These are phyloP conservation scores for Coluber constrictor DNA, from an alignment of 2,797 vertebrate species.

Conservation along the genomic window DNA sequence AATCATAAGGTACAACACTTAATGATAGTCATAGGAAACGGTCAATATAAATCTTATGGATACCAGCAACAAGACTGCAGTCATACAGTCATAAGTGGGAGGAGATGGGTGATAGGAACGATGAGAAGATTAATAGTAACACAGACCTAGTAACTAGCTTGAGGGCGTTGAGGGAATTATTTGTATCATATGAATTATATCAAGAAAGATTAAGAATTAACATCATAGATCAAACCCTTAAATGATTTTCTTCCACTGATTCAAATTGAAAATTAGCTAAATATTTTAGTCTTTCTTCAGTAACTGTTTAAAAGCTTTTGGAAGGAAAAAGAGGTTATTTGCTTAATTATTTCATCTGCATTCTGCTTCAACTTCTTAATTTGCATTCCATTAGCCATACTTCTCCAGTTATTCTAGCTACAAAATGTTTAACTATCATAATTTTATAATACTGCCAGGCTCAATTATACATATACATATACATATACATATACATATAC, in stretches of 20 bases:
- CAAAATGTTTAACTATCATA: conserved; percentile 59
- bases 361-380: conserved; percentile 60
- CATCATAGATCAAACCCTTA: conserved; percentile 16
- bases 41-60: too few relatives aligned
- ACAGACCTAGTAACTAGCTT: too few relatives aligned
- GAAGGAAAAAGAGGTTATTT: conserved; percentile 48
- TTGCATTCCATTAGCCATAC: conserved; percentile 61
- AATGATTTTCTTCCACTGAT: conserved; percentile 45
- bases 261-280: conserved; percentile 35
- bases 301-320: conserved; percentile 63
- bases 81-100: too few relatives aligned
- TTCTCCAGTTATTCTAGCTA: conserved; percentile 63
- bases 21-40: too few relatives aligned
- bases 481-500: too few relatives aligned
- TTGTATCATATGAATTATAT: too few relatives aligned
- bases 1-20: too few relatives aligned
- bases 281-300: conserved; percentile 32
- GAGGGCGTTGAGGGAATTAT: too few relatives aligned
- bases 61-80: too few relatives aligned
- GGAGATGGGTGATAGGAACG: too few relatives aligned
- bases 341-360: conserved; percentile 56
- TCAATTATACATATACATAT: conserved; percentile 13
- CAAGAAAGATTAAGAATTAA: conserved; percentile 38
- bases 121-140: too few relatives aligned
- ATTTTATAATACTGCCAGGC: conserved; percentile 47